Evolutionary conservation across 2,113 vertebrate species (phyloP).

Genomic region (Helogale parvula): DNA sequence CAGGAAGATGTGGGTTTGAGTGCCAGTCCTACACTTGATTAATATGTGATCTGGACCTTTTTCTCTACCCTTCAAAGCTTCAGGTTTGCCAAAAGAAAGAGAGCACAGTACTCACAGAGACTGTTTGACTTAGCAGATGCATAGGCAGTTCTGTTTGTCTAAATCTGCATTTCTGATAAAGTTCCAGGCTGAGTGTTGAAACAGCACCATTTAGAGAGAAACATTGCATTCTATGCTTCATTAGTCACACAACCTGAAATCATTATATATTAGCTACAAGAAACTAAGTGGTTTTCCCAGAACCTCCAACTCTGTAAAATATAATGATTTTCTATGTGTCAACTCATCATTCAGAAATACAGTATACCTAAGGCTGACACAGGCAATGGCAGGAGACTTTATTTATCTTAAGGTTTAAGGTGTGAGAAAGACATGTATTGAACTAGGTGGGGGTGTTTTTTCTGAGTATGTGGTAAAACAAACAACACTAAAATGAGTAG

Average conservation of each 20-base stretch:
- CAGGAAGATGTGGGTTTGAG: not conserved
- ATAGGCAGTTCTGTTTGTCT: not conserved
- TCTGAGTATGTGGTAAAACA: not conserved
- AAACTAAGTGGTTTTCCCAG: conserved; percentile 9
- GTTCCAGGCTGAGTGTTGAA: not conserved
- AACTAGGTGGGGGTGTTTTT: not conserved
- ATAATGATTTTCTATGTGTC: conserved; percentile 11
- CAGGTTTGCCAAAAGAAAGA: not conserved
- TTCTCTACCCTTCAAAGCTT: not conserved
- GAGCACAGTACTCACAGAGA: not conserved
- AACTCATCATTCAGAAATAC: conserved; percentile 21
- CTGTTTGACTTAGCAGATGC: not conserved
- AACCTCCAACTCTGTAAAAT: not conserved
- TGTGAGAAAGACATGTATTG: not conserved
- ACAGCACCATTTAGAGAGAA: conserved; percentile 48
- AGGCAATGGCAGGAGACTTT: not conserved
- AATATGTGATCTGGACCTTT: not conserved
- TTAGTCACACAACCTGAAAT: conserved; percentile 61
- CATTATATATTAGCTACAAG: conserved; percentile 40
- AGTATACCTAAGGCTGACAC: not conserved
- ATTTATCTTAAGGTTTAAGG: not conserved
- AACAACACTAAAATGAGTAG: not conserved
- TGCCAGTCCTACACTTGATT: not conserved
- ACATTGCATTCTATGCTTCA: conserved; percentile 4
- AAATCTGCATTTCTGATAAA: conserved; percentile 27